Percentiles rank a stretch among this genome's conserved stretches.
Conservation (phyloP, 2,888 invertebrate genomes). For the Cephus spinipes region DNA sequence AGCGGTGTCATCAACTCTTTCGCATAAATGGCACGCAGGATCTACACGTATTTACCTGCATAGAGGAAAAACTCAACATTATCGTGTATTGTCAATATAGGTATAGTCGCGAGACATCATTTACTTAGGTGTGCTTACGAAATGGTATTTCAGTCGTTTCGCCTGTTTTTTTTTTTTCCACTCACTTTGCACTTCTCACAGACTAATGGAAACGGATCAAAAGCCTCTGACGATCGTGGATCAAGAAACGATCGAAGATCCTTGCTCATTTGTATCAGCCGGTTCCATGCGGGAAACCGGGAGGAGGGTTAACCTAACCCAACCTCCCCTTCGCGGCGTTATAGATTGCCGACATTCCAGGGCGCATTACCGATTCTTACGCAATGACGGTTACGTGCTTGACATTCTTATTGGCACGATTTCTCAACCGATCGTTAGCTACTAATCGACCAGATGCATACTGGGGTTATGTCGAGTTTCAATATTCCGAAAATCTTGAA, state of each 20-base stretch:
- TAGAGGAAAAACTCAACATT: neutral
- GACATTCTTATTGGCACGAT: slow-evolving; percentile 48
- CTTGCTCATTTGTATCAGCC: too few relatives aligned
- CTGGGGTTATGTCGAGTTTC: slow-evolving; percentile 5
- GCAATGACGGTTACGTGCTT: slow-evolving; percentile 49
- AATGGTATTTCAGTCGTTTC: neutral
- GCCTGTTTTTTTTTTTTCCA: neutral
- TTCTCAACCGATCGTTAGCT: slow-evolving; percentile 58
- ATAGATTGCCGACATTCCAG: neutral
- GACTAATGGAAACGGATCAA: too few relatives aligned
- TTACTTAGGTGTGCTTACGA: neutral
- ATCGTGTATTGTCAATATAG: neutral
- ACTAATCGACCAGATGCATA: slow-evolving; percentile 2
- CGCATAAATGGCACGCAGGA: neutral
- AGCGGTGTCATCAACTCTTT: neutral
- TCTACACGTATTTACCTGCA: neutral
- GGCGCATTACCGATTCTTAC: slow-evolving; percentile 24
- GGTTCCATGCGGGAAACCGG: too few relatives aligned
- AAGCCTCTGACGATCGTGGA: too few relatives aligned
- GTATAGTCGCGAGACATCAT: neutral
- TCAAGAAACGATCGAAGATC: too few relatives aligned
- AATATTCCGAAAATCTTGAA: neutral
- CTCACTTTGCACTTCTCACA: neutral
- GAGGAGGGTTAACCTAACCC: slow-evolving; percentile 13
- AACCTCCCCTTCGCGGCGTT: slow-evolving; percentile 24